Evolutionary conservation across 2,888 invertebrate genomes (phyloP), one percentile per base, ranked within the genome.

Genomic region (Lasioglossum malachurum): DNA sequence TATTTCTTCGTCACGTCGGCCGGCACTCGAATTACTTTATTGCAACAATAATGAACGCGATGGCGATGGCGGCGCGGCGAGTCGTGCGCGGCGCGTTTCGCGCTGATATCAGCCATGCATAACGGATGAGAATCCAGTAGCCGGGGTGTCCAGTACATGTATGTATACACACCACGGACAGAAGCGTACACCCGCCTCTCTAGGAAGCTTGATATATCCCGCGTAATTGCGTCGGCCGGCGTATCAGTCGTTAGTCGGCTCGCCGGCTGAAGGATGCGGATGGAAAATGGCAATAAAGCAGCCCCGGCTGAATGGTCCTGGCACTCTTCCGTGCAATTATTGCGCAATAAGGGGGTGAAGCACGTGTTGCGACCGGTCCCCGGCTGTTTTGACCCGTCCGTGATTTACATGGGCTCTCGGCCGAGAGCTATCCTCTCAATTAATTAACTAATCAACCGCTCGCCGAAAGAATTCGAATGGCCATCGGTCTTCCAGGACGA

Each of bases 321-420:
- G 80, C 86, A 85, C 82, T 89, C 91, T 91, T 89, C 80, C 85
- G 80, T 80, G 88, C 91, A 91, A 90, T 90, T 90, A 91, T 89
- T 91, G 79, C 88, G 88, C 89, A 86, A 91, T 90, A 91, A 82
- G 83, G 76, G 83, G 77, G 91, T 60, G 89, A 77, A 84, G 80
- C 88, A 78, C 89, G 83, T 83, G 83, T 75, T 86, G 67, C 83
- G 12, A 38, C 38, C 67, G 57, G 71, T 57, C 78, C 87, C 83
- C 86, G 31, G 67, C 81, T 87, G 87, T 89, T 89, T 86, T 88
- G 83, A 88, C 80, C 89, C 67, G 69, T 78, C 64, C 75, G 83
- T 84, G 80, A 89, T 89, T 90, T 88, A 86, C 72, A 77, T 82
- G 79, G 64, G 73, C 78, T 71, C 74, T 76, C 75, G 64, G 57